Conservation (phyloP, 2,888 invertebrate genomes). For the Drosophila tripunctata region DNA sequence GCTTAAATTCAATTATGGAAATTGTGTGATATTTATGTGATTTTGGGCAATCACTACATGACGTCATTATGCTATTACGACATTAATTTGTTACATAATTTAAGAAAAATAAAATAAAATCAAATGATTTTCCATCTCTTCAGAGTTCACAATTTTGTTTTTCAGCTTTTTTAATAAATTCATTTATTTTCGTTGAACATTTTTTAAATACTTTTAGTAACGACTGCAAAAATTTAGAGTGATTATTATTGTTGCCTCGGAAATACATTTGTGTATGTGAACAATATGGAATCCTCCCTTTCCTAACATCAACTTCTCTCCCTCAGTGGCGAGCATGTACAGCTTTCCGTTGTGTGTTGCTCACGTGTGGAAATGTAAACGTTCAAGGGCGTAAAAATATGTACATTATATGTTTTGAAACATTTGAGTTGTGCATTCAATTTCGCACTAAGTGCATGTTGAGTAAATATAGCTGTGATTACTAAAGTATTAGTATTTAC, state of each 20-base stretch:
- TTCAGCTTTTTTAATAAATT: background rate
- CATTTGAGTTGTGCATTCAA: too few species aligned
- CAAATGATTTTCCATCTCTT: background rate
- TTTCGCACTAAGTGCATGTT: too few species aligned
- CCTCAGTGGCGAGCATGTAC: too few species aligned
- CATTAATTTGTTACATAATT: background rate
- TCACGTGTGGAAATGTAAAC: too few species aligned
- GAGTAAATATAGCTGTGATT: too few species aligned
- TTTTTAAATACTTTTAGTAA: slow-evolving; percentile 27
- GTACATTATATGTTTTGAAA: too few species aligned
- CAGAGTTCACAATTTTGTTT: too few species aligned
- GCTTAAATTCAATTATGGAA: background rate
- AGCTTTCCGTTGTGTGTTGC: too few species aligned
- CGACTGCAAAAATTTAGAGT: slow-evolving; percentile 21
- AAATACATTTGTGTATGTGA: slow-evolving; percentile 63
- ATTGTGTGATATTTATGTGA: background rate
- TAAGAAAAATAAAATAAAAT: too few species aligned
- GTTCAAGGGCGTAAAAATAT: too few species aligned
- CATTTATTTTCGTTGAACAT: background rate
- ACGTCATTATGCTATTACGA: background rate
- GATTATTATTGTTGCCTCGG: slow-evolving; percentile 24
- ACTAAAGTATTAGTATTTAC: too few species aligned
- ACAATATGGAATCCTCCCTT: slow-evolving; percentile 16
- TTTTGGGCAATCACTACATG: background rate
- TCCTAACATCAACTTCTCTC: too few species aligned